Evolutionary conservation across 2,113 vertebrate genomes (phyloP).

Genomic region (Neogobius melanostomus): DNA sequence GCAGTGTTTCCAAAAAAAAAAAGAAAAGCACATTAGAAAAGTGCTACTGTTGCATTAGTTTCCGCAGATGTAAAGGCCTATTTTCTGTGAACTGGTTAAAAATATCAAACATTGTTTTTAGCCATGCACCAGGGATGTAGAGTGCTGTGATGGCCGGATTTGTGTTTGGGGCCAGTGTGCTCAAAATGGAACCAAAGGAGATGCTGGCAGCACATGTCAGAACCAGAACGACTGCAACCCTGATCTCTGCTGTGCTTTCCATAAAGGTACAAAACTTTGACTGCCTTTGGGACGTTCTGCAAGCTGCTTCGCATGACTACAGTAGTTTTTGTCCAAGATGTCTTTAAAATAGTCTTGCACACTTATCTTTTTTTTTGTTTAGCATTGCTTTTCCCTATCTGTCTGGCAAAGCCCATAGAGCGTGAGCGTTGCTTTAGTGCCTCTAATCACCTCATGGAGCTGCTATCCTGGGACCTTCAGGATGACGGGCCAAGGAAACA

Average conservation of each 20-base stretch:
- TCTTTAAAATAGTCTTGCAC: not conserved
- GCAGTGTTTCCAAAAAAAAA: too few relatives aligned
- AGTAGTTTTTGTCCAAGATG: not conserved
- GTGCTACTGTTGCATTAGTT: too few relatives aligned
- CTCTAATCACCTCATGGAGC: slow-evolving; percentile 82
- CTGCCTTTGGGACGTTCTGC: not conserved
- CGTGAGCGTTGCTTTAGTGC: slow-evolving; percentile 83
- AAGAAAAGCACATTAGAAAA: too few relatives aligned
- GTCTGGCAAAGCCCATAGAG: slow-evolving; percentile 83
- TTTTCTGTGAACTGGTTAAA: not conserved
- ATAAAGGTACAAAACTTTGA: slow-evolving; percentile 76
- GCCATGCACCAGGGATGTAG: slow-evolving; percentile 83
- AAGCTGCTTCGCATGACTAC: not conserved
- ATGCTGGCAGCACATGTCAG: slow-evolving; percentile 89
- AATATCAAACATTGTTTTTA: slow-evolving; percentile 43
- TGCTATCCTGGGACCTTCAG: slow-evolving; percentile 85
- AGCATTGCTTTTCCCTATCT: slow-evolving; percentile 90
- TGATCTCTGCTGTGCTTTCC: slow-evolving; percentile 88
- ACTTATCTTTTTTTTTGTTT: not conserved
- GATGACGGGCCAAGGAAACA: slow-evolving; percentile 79
- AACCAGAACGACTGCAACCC: slow-evolving; percentile 83
- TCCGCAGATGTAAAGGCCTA: not conserved
- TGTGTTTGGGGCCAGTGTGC: slow-evolving; percentile 90
- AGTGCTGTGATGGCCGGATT: slow-evolving; percentile 87
- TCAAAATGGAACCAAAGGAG: slow-evolving; percentile 75